These are phyloP conservation scores for Malaclemys terrapin DNA, from an alignment of 2,113 vertebrate species.

Conservation along the genomic window DNA sequence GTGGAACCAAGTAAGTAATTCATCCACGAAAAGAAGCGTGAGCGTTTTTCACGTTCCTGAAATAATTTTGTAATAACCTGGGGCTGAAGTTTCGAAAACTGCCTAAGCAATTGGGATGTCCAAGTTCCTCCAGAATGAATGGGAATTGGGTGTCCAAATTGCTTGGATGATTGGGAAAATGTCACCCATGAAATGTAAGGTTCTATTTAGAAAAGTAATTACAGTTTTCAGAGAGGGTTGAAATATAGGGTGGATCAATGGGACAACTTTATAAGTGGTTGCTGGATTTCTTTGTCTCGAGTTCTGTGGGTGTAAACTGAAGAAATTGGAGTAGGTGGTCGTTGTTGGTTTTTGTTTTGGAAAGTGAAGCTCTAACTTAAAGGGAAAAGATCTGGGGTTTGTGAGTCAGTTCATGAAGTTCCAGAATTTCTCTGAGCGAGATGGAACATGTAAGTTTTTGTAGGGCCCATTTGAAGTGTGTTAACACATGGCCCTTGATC, in stretches of 20 bases:
- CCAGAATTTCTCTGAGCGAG: not conserved
- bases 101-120: not conserved
- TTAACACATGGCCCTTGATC: not conserved
- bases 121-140: not conserved
- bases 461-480: not conserved
- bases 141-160: not conserved
- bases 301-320: not conserved
- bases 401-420: not conserved
- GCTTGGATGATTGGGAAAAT: not conserved
- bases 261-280: not conserved
- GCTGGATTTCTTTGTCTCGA: not conserved
- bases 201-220: not conserved
- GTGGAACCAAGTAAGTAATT: not conserved
- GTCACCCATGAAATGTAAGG: not conserved
- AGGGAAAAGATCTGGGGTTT: not conserved
- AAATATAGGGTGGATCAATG: not conserved
- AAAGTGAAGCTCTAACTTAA: not conserved
- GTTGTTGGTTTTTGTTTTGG: not conserved
- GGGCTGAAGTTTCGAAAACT: not conserved
- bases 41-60: not conserved
- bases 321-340: not conserved
- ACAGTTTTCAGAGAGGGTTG: not conserved
- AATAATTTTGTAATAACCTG: not conserved
- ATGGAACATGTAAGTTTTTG: not conserved
- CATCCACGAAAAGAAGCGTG: no score